phyloP scores from a whole-genome alignment of 2,113 vertebrate genomes.

The Trematomus loennbergii region DNA sequence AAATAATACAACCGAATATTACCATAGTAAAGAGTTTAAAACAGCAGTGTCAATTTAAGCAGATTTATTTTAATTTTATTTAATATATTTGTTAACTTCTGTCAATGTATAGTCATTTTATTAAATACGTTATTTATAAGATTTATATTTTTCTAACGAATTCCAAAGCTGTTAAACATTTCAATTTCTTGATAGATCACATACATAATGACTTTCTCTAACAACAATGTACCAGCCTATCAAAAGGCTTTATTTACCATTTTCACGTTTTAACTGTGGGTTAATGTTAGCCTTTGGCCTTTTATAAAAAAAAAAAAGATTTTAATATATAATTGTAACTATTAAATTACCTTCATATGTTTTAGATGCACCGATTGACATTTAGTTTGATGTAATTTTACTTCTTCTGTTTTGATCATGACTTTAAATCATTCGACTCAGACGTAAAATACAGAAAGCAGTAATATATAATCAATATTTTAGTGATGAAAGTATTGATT shows the following conservation, averaged over 20 bases:
- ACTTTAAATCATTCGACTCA: not conserved
- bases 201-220: not conserved
- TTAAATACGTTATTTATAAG: not conserved
- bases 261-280: not conserved
- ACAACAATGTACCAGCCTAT: not conserved
- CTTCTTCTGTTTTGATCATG: slow-evolving; percentile 11
- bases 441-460: not conserved
- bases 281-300: not conserved
- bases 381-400: not conserved
- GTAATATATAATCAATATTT: not conserved
- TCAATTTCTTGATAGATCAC: not conserved
- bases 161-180: not conserved
- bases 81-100: not conserved
- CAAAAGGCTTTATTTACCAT: not conserved
- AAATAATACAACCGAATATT: not conserved
- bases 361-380: not conserved
- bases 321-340: not conserved
- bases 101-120: too few species aligned
- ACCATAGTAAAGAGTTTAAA: too few species aligned
- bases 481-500: not conserved
- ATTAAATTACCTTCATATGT: not conserved
- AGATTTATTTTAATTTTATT: too few species aligned
- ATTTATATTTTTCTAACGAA: slow-evolving; percentile 1
- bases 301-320: not conserved
- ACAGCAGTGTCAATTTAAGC: too few species aligned